Base-by-base conservation (phyloP, 2,113 vertebrate species). In the Menura novaehollandiae region DNA sequence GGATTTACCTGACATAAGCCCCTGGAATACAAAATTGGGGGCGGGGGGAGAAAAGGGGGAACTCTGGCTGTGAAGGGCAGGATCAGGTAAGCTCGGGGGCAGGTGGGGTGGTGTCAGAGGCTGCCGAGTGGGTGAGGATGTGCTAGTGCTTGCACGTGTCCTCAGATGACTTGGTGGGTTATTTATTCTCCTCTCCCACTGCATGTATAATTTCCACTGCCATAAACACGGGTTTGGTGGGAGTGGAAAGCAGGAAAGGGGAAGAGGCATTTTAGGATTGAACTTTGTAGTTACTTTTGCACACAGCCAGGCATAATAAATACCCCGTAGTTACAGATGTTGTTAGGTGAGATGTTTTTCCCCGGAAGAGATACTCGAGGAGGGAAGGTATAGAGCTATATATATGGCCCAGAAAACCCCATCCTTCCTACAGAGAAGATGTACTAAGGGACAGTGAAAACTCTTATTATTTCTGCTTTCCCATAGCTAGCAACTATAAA, bases 141-240 rank as follows among this genome's bases (percentile, higher is more conserved):
- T 56, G 37, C 79, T 35, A 20, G 44, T 53, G 32, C 33, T 3
- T 81, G 52, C 28, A n/a, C 3, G 2, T 91, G 73, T 87, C 96
- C 91, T 92, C 56, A 44, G 67, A 67, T 90, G 95, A 89, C 94
- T 77, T 5, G n/a, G 20, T 73, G 85, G 67, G 72, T 91, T 96
- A 80, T 96, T 96, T 94, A 63, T 93, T 91, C 78, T 89, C 62
- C 55, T 88, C 41, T 95, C 46, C 44, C 9, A 30, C 91, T 7
- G 4, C 1, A 4, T 62, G 30, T 59, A 10, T 91, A 63, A 88
- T 95, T 97, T 94, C 90, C 83, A 62, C 49, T 86, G 83, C 73
- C 32, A 33, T 87, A 74, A 87, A 72, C 86, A 74, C 2, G 39
- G 94, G 85, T 63, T 92, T 16, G 37, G 83, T 27, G 27, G 35